phyloP scores from a whole-genome alignment of 2,797 vertebrate genomes.

The Syndactyla subalaris region DNA sequence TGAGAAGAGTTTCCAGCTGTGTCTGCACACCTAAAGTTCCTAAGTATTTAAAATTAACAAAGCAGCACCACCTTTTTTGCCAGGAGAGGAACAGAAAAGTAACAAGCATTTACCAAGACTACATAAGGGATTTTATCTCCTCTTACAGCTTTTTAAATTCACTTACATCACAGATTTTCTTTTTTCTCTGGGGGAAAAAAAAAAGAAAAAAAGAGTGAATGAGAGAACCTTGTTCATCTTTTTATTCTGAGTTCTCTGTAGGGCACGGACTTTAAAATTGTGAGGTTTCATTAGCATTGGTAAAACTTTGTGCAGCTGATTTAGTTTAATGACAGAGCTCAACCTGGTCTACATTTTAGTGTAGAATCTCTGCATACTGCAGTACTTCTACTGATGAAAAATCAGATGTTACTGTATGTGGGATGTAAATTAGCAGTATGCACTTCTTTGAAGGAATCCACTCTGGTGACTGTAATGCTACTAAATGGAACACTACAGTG shows the following conservation, averaged over 20 bases:
- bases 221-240: background rate
- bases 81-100: background rate
- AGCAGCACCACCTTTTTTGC: background rate
- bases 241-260: background rate
- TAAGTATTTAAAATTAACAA: background rate
- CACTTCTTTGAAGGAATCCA: background rate
- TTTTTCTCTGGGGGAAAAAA: background rate
- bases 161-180: background rate
- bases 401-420: background rate
- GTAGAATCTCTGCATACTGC: background rate
- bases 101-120: background rate
- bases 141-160: background rate
- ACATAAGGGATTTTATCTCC: background rate
- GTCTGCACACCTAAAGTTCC: background rate
- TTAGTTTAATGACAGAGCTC: background rate
- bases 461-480: background rate
- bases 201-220: background rate
- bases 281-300: background rate
- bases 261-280: background rate
- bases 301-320: background rate
- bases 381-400: background rate
- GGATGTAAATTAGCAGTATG: background rate
- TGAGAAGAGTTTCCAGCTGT: background rate
- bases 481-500: background rate
- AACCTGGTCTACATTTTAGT: background rate